A percentile compares a stretch with the other conserved stretches of the same genome.
These are phyloP conservation scores for Linyphia triangularis DNA, from an alignment of 2,888 invertebrate species.

Conservation along the genomic window DNA sequence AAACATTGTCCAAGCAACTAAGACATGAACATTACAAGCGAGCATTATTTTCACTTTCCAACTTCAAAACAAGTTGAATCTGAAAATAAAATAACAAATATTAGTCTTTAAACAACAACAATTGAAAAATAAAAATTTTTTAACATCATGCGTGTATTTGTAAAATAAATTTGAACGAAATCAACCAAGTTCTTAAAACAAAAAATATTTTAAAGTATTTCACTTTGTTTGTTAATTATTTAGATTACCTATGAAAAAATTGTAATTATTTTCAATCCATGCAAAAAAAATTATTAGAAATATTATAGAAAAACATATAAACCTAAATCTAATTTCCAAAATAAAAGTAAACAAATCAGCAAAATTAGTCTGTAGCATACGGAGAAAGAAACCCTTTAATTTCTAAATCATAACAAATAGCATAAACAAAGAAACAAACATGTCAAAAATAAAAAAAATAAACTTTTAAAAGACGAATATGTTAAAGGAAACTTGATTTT, in stretches of 20 bases:
- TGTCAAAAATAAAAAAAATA: background rate
- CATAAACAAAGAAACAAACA: background rate
- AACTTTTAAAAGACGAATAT: background rate
- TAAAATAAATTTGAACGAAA: too few species aligned
- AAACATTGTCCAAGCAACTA: conserved; percentile 46
- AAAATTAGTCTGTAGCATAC: conserved; percentile 16
- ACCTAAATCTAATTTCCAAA: background rate
- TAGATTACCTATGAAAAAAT: background rate
- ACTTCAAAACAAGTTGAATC: conserved; percentile 2
- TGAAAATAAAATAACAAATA: conserved; percentile 7
- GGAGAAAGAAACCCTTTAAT: conserved; percentile 1
- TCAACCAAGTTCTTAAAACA: background rate
- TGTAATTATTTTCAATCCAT: background rate
- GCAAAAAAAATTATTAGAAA: background rate
- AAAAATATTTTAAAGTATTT: background rate
- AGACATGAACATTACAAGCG: conserved; percentile 47
- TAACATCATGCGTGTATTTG: too few species aligned
- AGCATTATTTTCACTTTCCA: conserved; percentile 41
- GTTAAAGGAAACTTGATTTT: conserved; percentile 11
- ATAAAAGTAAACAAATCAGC: background rate
- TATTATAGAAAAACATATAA: too few species aligned
- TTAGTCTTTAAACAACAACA: background rate
- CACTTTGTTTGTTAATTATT: background rate
- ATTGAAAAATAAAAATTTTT: too few species aligned
- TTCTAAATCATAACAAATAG: background rate